Percentiles rank a stretch among this genome's conserved stretches.
Conservation (phyloP, 2,797 vertebrate genomes). For the Pangasius krempfi region DNA sequence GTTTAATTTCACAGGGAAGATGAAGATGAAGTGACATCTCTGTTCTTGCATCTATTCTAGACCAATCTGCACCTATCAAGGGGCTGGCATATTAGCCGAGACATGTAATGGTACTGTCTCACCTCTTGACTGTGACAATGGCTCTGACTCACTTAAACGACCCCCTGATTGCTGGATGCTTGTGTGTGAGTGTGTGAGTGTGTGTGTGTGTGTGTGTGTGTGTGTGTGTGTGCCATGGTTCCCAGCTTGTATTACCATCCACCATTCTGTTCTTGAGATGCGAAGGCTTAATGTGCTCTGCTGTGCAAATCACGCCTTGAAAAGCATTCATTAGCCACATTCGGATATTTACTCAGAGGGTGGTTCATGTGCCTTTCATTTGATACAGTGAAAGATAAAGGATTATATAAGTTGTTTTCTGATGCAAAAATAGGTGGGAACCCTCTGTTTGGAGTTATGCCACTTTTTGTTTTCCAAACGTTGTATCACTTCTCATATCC, state of each 20-base stretch:
- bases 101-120: conserved; percentile 18
- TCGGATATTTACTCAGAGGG: conserved; percentile 30
- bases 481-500: not conserved
- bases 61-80: conserved; percentile 38
- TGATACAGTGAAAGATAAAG: conserved; percentile 22
- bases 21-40: not conserved
- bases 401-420: conserved; percentile 26
- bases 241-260: conserved; percentile 45
- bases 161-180: conserved; percentile 5
- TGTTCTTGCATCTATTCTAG: conserved; percentile 40
- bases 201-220: conserved; percentile 20
- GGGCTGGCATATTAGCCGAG: conserved; percentile 18
- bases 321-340: conserved; percentile 41
- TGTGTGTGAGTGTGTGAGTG: not conserved
- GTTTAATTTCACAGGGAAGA: conserved; percentile 70
- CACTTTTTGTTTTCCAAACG: not conserved
- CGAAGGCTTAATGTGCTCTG: conserved; percentile 33
- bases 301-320: conserved; percentile 41
- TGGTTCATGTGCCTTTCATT: conserved; percentile 40
- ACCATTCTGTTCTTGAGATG: conserved; percentile 40
- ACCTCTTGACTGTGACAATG: conserved; percentile 26
- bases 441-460: conserved; percentile 7
- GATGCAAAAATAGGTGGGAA: conserved; percentile 2
- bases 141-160: conserved; percentile 39
- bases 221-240: conserved; percentile 32